Conservation (phyloP, 2,888 invertebrate genomes). For the Arge pagana region DNA sequence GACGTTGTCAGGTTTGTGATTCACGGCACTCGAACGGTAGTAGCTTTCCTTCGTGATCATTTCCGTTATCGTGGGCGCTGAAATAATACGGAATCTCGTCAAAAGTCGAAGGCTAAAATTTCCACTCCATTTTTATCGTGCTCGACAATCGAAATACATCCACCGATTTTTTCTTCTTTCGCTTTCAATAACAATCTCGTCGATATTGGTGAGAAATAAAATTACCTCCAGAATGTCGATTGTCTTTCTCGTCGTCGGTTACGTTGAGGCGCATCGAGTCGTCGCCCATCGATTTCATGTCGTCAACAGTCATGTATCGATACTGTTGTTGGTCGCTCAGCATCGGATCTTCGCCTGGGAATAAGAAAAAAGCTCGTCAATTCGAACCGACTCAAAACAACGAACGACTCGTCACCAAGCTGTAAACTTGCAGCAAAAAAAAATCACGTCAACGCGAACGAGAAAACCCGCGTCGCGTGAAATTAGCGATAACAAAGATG, state of each 20-base stretch:
- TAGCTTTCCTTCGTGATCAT: conserved; percentile 59
- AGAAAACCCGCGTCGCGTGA: no score
- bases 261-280: conserved; percentile 93
- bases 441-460: no score
- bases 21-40: conserved; percentile 58
- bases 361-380: conserved; percentile 13
- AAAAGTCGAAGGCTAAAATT: no score
- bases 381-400: conserved; percentile 1
- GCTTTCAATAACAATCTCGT: no score
- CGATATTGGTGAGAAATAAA: no score
- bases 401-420: conserved; percentile 18
- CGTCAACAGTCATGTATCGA: conserved; percentile 90
- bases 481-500: no score
- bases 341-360: conserved; percentile 91
- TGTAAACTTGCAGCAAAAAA: conserved; percentile 31
- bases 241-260: conserved; percentile 85
- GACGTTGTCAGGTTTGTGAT: conserved; percentile 67
- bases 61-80: conserved; percentile 54
- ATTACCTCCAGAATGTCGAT: conserved; percentile 59
- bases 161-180: no score
- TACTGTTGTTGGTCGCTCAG: conserved; percentile 86
- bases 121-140: no score
- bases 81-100: no score
- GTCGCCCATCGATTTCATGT: conserved; percentile 93
- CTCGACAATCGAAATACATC: no score